Base-by-base conservation (phyloP, 2,113 vertebrate species). In the Anarrhichthys ocellatus region DNA sequence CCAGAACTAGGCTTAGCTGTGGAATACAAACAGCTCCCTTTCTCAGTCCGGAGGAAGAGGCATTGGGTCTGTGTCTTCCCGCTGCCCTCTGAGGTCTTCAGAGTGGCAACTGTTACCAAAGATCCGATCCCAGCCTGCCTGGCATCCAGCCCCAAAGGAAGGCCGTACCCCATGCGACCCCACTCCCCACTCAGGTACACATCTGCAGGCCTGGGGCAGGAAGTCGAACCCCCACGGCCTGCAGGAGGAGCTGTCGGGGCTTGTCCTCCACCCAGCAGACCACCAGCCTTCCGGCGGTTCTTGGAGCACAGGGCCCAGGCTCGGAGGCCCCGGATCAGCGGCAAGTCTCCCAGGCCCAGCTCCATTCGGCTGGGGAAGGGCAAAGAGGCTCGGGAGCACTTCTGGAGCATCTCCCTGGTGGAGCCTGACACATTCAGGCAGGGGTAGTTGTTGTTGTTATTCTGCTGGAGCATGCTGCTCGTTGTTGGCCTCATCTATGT, bases 401-500 rank as follows among this genome's bases (percentile, higher is more conserved):
- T 92, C 73, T 94, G 93, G 15, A 94, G 84, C 54, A 91, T 81
- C 73, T 94, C 92, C 70, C 82, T 77, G 34, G 87, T 81, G n/a
- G 87, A 84, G 64, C 76, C 89, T 1, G 89, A 80, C 87, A 92
- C 67, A 15, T 90, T 92, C 73, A 95, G 90, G 83, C 95, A 96
- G 18, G 92, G 93, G 89, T 95, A 94, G 92, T 96, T 96, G 85
- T 96, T 96, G 90, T 96, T 96, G 90, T 96, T 96, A 61, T 96
- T 96, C 86, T 95, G 94, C 89, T 96, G 95, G 27, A 96, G 92
- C 94, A 96, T 95, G 73, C 80, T 69, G 81, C 84, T 74, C 3
- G 84, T 76, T 58, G 72, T 93, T 9, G 87, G 89, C 89, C 91
- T 93, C 88, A 90, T 88, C 59, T 83, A 90, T 78, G 69, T 75